Conservation (phyloP, 2,113 vertebrate genomes). For the Cyprinus carpio region DNA sequence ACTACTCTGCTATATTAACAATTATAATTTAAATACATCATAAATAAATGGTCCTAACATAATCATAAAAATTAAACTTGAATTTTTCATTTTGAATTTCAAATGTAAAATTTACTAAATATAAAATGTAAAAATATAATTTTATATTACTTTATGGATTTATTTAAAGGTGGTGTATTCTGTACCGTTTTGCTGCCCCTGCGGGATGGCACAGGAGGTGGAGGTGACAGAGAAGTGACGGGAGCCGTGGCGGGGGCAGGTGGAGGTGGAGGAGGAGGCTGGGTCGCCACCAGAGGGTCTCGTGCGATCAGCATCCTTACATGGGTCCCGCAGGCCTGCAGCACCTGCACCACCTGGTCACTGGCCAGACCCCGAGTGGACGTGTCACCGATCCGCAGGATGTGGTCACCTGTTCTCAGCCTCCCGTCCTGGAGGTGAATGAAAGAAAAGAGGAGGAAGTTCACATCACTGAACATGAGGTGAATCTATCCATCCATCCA, state of each 20-base stretch:
- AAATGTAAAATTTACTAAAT: no score
- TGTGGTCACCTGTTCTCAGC: conserved; percentile 90
- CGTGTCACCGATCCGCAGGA: conserved; percentile 88
- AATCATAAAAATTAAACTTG: no score
- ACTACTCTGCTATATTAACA: no score
- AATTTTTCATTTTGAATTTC: no score
- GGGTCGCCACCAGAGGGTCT: conserved; percentile 72
- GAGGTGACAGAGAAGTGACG: conserved; percentile 68
- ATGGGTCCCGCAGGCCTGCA: conserved; percentile 87
- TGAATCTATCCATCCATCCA: no score
- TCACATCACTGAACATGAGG: no score
- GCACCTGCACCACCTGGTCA: conserved; percentile 91
- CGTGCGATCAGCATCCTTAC: conserved; percentile 90
- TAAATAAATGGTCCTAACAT: no score
- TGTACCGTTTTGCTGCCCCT: conserved; percentile 65
- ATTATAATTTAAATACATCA: no score
- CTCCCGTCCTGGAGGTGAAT: conserved; percentile 83
- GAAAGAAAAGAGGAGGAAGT: no score
- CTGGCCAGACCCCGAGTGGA: conserved; percentile 87
- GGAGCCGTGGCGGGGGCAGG: conserved; percentile 77
- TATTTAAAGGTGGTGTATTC: not conserved
- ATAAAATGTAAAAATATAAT: no score
- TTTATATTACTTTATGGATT: no score
- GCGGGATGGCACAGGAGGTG: conserved; percentile 45
- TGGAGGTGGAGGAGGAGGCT: conserved; percentile 65